Conservation (phyloP, 1,140 invertebrate species). For the Pissodes strobi region DNA sequence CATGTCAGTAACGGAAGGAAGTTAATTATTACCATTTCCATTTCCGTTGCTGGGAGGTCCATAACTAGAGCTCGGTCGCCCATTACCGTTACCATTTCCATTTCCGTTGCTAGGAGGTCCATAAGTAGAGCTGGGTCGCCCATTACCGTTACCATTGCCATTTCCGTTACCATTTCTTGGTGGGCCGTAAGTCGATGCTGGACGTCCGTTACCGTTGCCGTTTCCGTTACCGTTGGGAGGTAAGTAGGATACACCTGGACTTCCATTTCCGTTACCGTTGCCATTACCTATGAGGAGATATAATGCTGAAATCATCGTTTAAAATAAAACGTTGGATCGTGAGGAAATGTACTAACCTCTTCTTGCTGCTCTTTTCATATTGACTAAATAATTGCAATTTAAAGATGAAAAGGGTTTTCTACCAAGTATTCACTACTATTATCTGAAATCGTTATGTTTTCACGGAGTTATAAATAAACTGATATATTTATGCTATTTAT, state of each 20-base stretch:
- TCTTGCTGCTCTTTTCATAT: too few species aligned
- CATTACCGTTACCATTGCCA: slow-evolving; percentile 36
- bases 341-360: too few species aligned
- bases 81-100: slow-evolving; percentile 42
- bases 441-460: too few species aligned
- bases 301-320: too few species aligned
- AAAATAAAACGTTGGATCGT: too few species aligned
- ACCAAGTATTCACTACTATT: too few species aligned
- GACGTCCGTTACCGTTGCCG: slow-evolving; percentile 33
- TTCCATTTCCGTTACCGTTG: slow-evolving; percentile 30
- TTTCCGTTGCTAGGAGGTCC: slow-evolving; percentile 41
- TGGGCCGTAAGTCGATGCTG: slow-evolving; percentile 12
- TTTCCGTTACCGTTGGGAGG: slow-evolving; percentile 37
- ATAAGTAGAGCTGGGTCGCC: slow-evolving; percentile 39
- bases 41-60: slow-evolving; percentile 26
- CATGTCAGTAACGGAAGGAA: too few species aligned
- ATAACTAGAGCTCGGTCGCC: slow-evolving; percentile 30
- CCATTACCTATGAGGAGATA: slow-evolving; percentile 3
- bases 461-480: too few species aligned
- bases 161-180: slow-evolving; percentile 35
- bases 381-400: too few species aligned
- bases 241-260: slow-evolving; percentile 11
- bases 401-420: too few species aligned
- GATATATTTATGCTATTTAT: too few species aligned
- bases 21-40: slow-evolving; percentile 44